phyloP scores from a whole-genome alignment of 2,888 invertebrate species.

The Druceiella hillmani region DNA sequence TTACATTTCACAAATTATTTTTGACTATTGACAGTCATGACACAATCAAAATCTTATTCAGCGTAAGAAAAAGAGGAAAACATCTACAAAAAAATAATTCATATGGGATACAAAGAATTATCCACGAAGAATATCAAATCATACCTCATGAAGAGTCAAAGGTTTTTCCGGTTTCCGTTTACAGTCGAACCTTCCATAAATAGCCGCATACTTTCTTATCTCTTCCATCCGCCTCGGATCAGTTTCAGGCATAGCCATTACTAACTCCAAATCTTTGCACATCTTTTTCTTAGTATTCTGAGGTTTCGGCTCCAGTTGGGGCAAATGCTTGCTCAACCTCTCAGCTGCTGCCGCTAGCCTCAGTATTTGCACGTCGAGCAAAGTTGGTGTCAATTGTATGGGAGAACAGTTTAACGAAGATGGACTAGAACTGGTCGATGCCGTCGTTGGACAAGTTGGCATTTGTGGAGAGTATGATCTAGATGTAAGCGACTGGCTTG shows the following conservation, averaged over 20 bases:
- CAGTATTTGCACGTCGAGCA: conserved; percentile 78
- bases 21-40: too few relatives aligned
- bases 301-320: conserved; percentile 83
- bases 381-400: conserved; percentile 67
- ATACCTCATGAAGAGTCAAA: conserved; percentile 89
- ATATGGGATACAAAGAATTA: too few relatives aligned
- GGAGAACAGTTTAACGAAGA: conserved; percentile 52
- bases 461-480: conserved; percentile 43
- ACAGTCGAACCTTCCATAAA: conserved; percentile 97
- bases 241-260: conserved; percentile 84
- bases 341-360: conserved; percentile 81
- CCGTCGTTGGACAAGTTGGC: conserved; percentile 39
- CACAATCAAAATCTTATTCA: too few relatives aligned
- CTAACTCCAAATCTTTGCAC: conserved; percentile 85
- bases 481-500: conserved; percentile 34
- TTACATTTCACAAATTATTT: too few relatives aligned
- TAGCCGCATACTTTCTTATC: conserved; percentile 92
- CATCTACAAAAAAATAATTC: too few relatives aligned
- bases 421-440: conserved; percentile 55
- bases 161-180: conserved; percentile 96
- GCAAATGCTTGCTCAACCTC: conserved; percentile 73
- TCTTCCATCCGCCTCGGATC: conserved; percentile 90
- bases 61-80: too few relatives aligned
- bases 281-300: conserved; percentile 90
- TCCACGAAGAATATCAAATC: too few relatives aligned